These are phyloP conservation scores for Papilio protenor DNA, from an alignment of 2,888 invertebrate genomes.

Conservation along the genomic window DNA sequence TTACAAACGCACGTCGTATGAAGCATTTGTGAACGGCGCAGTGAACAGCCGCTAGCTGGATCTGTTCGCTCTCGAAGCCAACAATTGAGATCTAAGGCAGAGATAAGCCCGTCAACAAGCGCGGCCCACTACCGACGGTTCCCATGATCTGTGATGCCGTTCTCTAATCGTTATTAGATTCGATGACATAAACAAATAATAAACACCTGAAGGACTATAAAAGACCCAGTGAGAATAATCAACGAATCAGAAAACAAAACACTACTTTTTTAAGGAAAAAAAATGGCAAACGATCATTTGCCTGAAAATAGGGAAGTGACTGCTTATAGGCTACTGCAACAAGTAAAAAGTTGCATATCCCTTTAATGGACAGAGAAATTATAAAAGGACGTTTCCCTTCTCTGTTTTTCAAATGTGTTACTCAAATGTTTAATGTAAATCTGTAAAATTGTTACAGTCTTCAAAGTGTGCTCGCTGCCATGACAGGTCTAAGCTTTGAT, in stretches of 20 bases:
- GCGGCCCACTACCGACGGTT: constrained; percentile 76
- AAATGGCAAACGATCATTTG: neutral
- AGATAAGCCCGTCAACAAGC: constrained; percentile 80
- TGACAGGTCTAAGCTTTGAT: constrained; percentile 67
- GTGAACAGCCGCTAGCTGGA: constrained; percentile 63
- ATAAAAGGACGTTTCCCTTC: neutral
- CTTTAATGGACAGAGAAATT: neutral
- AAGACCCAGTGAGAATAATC: constrained; percentile 40
- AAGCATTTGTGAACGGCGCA: constrained; percentile 72
- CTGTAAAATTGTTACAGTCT: constrained; percentile 56
- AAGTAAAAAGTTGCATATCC: neutral
- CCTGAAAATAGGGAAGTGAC: neutral
- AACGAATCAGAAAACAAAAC: constrained; percentile 58
- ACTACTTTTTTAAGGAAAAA: neutral
- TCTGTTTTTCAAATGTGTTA: neutral
- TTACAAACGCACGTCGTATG: constrained; percentile 69
- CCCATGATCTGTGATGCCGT: constrained; percentile 82
- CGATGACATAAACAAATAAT: constrained; percentile 79
- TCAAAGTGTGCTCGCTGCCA: constrained; percentile 57
- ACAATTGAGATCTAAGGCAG: constrained; percentile 78
- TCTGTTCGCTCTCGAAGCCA: constrained; percentile 56
- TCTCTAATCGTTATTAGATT: constrained; percentile 80
- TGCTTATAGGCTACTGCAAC: neutral
- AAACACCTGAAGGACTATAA: constrained; percentile 61
- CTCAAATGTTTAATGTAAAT: neutral